Conservation (phyloP, 2,113 vertebrate species). For the Otus sunia region DNA sequence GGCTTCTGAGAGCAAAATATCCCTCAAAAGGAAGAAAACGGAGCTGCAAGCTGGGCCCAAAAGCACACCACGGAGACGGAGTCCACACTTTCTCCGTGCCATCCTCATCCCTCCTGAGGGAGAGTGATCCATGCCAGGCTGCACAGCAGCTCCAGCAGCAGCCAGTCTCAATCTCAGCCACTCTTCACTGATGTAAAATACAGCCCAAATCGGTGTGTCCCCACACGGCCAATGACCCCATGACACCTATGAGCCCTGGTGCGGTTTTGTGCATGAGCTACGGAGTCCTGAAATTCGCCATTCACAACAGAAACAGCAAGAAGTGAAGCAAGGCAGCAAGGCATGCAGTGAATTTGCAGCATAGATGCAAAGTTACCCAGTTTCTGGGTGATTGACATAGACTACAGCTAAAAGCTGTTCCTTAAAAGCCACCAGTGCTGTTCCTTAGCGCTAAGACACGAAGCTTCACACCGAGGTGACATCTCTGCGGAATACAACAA, state of each 20-base stretch:
- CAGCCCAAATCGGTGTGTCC: rapidly evolving
- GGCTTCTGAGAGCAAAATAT: not conserved
- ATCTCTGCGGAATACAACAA: not conserved
- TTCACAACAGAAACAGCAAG: not conserved
- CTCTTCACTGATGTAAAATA: not conserved
- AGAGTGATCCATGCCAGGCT: not conserved
- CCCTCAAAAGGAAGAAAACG: rapidly evolving
- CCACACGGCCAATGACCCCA: rapidly evolving
- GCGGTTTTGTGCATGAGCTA: rapidly evolving
- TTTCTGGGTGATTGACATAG: not conserved
- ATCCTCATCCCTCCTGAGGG: not conserved
- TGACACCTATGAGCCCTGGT: rapidly evolving
- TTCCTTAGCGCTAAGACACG: rapidly evolving
- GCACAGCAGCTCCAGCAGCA: rapidly evolving
- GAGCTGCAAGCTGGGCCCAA: not conserved
- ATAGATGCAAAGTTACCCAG: rapidly evolving
- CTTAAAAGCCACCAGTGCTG: rapidly evolving
- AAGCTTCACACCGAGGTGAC: not conserved
- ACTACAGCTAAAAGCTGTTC: not conserved
- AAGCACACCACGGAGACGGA: rapidly evolving
- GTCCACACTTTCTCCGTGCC: not conserved
- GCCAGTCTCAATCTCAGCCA: not conserved
- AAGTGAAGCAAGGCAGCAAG: rapidly evolving
- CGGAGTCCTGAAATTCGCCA: rapidly evolving
- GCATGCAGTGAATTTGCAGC: not conserved